These are phyloP conservation scores for Poeciliopsis prolifica DNA, from an alignment of 2,113 vertebrate species.

Conservation along the genomic window DNA sequence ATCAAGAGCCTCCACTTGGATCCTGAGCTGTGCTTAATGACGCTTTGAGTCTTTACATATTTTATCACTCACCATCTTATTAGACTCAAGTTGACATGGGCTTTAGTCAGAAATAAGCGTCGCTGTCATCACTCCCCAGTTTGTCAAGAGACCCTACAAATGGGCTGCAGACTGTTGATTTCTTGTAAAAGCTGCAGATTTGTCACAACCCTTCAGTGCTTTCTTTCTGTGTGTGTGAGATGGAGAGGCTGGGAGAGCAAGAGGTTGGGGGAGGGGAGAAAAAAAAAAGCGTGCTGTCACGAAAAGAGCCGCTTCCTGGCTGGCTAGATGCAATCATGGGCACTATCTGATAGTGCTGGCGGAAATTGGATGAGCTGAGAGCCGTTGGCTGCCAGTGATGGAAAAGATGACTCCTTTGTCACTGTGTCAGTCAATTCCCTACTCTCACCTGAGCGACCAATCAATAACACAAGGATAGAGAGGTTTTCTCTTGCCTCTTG, in stretches of 20 bases:
- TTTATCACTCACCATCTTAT: conserved; percentile 48
- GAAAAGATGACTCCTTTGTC: conserved; percentile 84
- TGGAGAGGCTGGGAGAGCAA: conserved; percentile 58
- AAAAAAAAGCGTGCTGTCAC: conserved; percentile 61
- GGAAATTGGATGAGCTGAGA: conserved; percentile 82
- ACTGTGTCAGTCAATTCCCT: conserved; percentile 81
- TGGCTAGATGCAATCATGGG: conserved; percentile 78
- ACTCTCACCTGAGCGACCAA: conserved; percentile 75
- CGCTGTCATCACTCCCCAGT: conserved; percentile 54
- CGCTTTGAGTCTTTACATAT: conserved; percentile 55
- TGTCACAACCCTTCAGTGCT: conserved; percentile 73
- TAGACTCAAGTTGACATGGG: conserved; percentile 31
- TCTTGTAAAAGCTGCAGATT: conserved; percentile 70
- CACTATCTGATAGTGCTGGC: conserved; percentile 76
- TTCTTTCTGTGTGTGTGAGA: conserved; percentile 60
- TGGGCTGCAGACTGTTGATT: conserved; percentile 59
- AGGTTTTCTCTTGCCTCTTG: conserved; percentile 48
- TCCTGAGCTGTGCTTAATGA: conserved; percentile 35
- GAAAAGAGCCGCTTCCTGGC: conserved; percentile 77
- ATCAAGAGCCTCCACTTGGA: conserved; percentile 34
- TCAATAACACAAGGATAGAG: conserved; percentile 68
- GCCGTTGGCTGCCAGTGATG: conserved; percentile 75
- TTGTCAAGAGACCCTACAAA: conserved; percentile 51
- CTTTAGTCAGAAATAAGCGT: conserved; percentile 56
- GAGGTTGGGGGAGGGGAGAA: neutral